Base-by-base conservation (phyloP, 2,113 vertebrate species). In the Myotis lucifugus region DNA sequence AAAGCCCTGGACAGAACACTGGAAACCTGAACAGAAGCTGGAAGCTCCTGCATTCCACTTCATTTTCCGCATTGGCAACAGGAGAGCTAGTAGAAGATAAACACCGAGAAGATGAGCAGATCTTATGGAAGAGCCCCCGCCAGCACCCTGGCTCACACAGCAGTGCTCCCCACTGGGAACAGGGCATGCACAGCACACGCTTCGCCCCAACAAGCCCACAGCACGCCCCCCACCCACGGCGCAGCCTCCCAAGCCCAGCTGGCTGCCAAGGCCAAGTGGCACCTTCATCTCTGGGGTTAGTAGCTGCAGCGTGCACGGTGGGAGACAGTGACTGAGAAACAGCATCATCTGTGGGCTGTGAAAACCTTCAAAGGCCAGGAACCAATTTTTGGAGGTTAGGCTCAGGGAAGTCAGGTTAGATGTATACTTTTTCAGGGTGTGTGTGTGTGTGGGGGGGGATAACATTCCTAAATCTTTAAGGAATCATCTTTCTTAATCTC, bases 151-250 rank as follows among this genome's bases (percentile, higher is more conserved):
- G 89, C 50, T 91, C 27, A 78, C 83, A 97, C 32, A 95, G 56
- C 91, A 95, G 59, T 85, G 88, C 61, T 54, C 70, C 76, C 96
- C 86, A 88, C 69, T 88, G 73, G 93, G 88, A 94, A 95, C 91
- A 97, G 97, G 90, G 94, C 98, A 98, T 97, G 98, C 98, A 97
- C 5, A 94, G 86, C 96, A 96, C 96, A 97, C 59, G 52, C 96
- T 88, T 11, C 84, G 93, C 92, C 37, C 93, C 94, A 98, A 48
- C 95, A 32, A 95, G 87, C 97, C n/a, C 18, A 5, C 34, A 92
- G 88, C 98, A 97, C 88, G 93, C 98, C 97, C 96, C 96, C n/a
- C 96, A 97, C 67, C 94, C 95, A 93, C 66, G 66, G 96, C 34
- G 85, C 96, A 94, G 91, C 56, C 54, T 76, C 92, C 92, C 40